Percentiles rank a stretch among this genome's conserved stretches.
These are phyloP conservation scores for Sarotherodon lohbergeri DNA, from an alignment of 2,113 vertebrate species.

Conservation along the genomic window DNA sequence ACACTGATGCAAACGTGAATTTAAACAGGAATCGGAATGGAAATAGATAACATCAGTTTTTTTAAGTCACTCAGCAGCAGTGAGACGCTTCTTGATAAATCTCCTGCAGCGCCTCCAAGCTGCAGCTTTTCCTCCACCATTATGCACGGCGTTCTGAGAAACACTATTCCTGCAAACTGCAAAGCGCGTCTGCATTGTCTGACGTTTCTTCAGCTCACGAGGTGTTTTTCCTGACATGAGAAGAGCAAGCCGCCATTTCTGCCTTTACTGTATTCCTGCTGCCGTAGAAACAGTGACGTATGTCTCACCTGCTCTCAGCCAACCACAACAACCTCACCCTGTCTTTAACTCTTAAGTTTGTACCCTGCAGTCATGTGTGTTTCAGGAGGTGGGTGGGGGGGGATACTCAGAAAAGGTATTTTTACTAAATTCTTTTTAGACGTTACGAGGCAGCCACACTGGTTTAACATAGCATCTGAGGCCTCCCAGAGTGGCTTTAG, in stretches of 20 bases:
- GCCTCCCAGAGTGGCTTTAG: neutral
- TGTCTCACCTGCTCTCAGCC: conserved; percentile 30
- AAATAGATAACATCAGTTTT: neutral
- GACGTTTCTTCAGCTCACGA: neutral
- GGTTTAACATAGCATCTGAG: neutral
- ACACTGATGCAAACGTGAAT: neutral
- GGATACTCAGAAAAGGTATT: neutral
- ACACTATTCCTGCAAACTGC: neutral
- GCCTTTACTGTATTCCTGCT: neutral
- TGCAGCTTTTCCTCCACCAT: neutral
- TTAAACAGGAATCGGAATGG: neutral
- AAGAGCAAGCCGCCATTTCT: neutral
- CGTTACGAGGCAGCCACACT: neutral
- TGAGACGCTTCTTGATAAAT: neutral
- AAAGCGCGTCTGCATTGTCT: neutral
- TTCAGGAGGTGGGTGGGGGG: neutral
- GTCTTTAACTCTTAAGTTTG: neutral
- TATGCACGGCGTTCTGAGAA: neutral
- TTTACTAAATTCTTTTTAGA: neutral
- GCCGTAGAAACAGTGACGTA: conserved; percentile 22
- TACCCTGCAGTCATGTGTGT: neutral
- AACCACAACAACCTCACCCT: conserved; percentile 24
- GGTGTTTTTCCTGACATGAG: neutral
- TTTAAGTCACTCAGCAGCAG: neutral
- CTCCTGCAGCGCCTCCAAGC: neutral